A percentile compares a stretch with the other conserved stretches of the same genome.
phyloP scores from a whole-genome alignment of 2,797 vertebrate species.

The Acropternis orthonyx region DNA sequence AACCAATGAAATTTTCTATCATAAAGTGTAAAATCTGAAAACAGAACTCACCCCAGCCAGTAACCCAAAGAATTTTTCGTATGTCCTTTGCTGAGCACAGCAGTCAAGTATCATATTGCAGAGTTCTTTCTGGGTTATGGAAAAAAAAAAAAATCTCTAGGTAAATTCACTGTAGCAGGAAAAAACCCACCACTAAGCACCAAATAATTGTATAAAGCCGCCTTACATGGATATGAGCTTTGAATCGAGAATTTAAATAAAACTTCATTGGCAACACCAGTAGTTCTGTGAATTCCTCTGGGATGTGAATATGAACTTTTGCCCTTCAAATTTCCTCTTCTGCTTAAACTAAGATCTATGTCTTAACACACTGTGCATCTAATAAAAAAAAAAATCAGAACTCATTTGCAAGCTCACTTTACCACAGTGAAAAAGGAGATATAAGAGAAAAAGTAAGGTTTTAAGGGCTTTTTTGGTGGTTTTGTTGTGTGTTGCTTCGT shows the following conservation, averaged over 20 bases:
- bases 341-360: background rate
- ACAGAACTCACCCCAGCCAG: conserved; percentile 90
- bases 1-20: background rate
- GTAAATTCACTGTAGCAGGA: conserved; percentile 16
- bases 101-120: conserved; percentile 99
- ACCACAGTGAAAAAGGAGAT: background rate
- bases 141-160: background rate
- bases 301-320: background rate
- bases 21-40: background rate
- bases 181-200: background rate
- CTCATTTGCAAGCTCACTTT: background rate
- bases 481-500: background rate
- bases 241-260: background rate
- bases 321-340: background rate
- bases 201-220: background rate
- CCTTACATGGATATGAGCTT: accelerated
- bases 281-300: background rate
- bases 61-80: conserved; percentile 97
- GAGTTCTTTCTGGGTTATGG: conserved; percentile 89
- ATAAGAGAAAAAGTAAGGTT: background rate
- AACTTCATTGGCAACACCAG: background rate
- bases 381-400: background rate
- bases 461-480: accelerated
- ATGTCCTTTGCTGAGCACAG: conserved; percentile 97
- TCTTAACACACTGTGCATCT: background rate